Evolutionary conservation across 2,113 vertebrate genomes (phyloP).

Genomic region (Merops nubicus): DNA sequence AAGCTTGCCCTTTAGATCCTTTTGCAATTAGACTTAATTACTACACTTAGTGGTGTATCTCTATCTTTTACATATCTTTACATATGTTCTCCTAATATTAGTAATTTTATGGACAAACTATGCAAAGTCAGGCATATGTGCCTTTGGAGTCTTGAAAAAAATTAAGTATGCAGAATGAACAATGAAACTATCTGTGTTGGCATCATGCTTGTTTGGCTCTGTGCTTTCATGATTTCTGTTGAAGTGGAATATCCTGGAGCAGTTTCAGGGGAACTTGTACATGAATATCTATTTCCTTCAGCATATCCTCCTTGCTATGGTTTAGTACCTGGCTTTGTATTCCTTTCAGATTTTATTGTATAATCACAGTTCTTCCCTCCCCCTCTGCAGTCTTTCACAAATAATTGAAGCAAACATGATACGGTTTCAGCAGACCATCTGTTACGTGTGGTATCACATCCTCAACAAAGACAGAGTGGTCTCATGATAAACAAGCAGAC

Average conservation of each 20-base stretch:
- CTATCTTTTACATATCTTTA: background rate
- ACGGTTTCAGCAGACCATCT: slow-evolving; percentile 12
- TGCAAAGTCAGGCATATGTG: background rate
- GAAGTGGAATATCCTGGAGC: background rate
- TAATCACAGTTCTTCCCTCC: background rate
- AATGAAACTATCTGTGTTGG: background rate
- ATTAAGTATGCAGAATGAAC: background rate
- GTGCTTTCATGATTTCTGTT: background rate
- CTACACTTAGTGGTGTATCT: background rate
- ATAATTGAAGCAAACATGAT: slow-evolving; percentile 37
- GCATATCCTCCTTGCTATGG: background rate
- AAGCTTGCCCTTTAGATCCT: background rate
- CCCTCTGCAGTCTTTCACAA: background rate
- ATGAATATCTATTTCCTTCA: background rate
- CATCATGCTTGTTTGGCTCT: background rate
- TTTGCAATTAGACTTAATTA: background rate
- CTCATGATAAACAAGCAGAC: slow-evolving; percentile 40
- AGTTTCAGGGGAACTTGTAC: background rate
- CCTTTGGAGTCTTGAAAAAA: background rate
- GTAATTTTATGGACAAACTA: background rate
- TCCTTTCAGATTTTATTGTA: background rate
- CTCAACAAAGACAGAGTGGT: slow-evolving; percentile 5
- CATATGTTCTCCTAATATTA: background rate
- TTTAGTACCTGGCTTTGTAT: slow-evolving; percentile 4
- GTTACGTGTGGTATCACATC: slow-evolving; percentile 4